Percentiles rank a stretch among this genome's conserved stretches.
phyloP scores from a whole-genome alignment of 2,888 invertebrate species.

The Serrognathus titanus region DNA sequence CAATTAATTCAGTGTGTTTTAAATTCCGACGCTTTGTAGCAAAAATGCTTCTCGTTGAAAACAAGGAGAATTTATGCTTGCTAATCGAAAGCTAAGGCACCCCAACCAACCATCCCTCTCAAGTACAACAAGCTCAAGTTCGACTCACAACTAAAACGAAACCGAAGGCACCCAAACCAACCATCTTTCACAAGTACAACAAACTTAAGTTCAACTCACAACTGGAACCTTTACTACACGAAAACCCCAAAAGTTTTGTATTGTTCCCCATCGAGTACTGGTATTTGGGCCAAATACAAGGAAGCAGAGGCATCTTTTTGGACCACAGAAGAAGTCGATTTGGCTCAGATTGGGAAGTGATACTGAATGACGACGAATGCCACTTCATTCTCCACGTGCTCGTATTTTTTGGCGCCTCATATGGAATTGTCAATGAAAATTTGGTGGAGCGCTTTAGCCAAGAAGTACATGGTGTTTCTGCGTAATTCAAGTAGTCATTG shows the following conservation, averaged over 20 bases:
- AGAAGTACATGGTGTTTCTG: conserved; percentile 98
- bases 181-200: conserved; percentile 27
- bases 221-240: conserved; percentile 83
- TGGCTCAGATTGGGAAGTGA: conserved; percentile 88
- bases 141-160: too few species aligned
- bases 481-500: conserved; percentile 98
- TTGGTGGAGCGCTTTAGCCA: conserved; percentile 95
- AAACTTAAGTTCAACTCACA: conserved; percentile 58
- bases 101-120: too few species aligned
- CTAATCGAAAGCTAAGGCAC: conserved; percentile 23
- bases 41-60: conserved; percentile 36
- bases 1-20: too few species aligned
- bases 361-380: conserved; percentile 78
- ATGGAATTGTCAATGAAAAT: conserved; percentile 99
- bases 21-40: not conserved
- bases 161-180: conserved; percentile 10
- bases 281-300: conserved; percentile 99
- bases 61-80: conserved; percentile 35
- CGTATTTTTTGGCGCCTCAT: conserved; percentile 99
- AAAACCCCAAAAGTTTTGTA: conserved; percentile 91
- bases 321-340: conserved; percentile 97
- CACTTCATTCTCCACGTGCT: conserved; percentile 96
- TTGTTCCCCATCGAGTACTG: conserved; percentile 93
- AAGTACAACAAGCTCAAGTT: too few species aligned
- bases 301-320: conserved; percentile 99